These are phyloP conservation scores for Platynereis dumerilii DNA, from an alignment of 2,888 invertebrate species.

Conservation along the genomic window DNA sequence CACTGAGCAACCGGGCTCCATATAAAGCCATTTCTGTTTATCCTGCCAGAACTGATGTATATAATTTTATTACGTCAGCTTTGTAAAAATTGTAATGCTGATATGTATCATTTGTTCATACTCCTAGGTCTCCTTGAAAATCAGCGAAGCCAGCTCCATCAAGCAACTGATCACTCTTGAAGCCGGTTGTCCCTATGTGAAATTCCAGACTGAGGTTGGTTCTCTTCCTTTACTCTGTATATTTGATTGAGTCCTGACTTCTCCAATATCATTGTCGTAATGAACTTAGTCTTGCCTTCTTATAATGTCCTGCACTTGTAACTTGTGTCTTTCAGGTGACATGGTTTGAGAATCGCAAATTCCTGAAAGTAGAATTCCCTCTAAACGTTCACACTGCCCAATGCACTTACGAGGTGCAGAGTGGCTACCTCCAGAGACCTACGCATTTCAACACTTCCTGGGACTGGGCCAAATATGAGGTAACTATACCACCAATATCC, in stretches of 20 bases:
- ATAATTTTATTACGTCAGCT: no score
- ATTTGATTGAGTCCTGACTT: no score
- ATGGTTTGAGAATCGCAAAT: constrained; percentile 66
- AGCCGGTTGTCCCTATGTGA: constrained; percentile 62
- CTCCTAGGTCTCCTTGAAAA: constrained; percentile 53
- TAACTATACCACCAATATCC: no score
- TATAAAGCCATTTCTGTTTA: no score
- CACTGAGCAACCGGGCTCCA: no score
- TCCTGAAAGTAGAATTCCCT: constrained; percentile 67
- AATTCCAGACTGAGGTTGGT: constrained; percentile 61
- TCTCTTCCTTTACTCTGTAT: no score
- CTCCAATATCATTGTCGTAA: no score
- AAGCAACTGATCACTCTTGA: constrained; percentile 62
- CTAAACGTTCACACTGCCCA: constrained; percentile 55
- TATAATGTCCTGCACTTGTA: no score
- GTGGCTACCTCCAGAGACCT: constrained; percentile 64
- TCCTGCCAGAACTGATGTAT: no score
- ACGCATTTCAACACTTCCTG: constrained; percentile 67
- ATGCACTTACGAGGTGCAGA: constrained; percentile 66
- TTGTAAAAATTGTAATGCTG: no score
- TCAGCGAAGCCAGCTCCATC: constrained; percentile 59
- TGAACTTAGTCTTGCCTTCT: no score
- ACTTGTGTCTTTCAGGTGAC: constrained; percentile 58
- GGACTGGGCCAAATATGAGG: constrained; percentile 67
- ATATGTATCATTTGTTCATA: no score